Conservation (phyloP, 2,888 invertebrate species). For the Epiblema foenella region DNA sequence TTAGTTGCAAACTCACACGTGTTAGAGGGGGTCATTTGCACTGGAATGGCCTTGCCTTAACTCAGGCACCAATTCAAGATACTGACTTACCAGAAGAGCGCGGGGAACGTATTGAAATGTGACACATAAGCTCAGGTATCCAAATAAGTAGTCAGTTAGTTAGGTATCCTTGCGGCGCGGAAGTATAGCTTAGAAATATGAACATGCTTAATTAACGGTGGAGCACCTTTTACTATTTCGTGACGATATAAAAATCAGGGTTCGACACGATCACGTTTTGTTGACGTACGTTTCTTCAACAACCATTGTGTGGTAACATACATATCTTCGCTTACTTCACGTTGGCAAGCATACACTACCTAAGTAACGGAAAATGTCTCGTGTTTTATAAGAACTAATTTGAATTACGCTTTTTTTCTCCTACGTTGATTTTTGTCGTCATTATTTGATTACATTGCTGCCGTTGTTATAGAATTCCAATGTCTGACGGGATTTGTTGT, state of each 20-base stretch:
- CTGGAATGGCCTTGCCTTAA: too few relatives aligned
- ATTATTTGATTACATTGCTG: neutral
- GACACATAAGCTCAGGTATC: too few relatives aligned
- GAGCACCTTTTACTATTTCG: neutral
- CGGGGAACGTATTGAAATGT: too few relatives aligned
- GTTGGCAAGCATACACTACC: neutral
- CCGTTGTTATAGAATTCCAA: slow-evolving; percentile 14
- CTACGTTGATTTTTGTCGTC: neutral
- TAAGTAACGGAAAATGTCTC: neutral
- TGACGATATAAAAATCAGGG: neutral
- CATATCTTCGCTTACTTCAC: slow-evolving; percentile 3
- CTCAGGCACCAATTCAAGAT: too few relatives aligned
- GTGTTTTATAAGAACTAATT: neutral
- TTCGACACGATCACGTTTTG: neutral
- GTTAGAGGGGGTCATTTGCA: too few relatives aligned
- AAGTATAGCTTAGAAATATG: too few relatives aligned
- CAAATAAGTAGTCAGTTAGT: too few relatives aligned
- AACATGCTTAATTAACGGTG: neutral
- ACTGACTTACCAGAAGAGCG: too few relatives aligned
- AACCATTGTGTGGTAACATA: slow-evolving; percentile 6
- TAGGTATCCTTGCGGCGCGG: neutral
- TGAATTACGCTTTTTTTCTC: neutral
- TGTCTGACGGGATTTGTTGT: neutral
- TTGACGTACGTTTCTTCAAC: slow-evolving; percentile 2
- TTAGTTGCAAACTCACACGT: too few relatives aligned